Evolutionary conservation across 2,888 invertebrate species (phyloP), one percentile per base, ranked within the genome.

Genomic region (Mythimna albipuncta): DNA sequence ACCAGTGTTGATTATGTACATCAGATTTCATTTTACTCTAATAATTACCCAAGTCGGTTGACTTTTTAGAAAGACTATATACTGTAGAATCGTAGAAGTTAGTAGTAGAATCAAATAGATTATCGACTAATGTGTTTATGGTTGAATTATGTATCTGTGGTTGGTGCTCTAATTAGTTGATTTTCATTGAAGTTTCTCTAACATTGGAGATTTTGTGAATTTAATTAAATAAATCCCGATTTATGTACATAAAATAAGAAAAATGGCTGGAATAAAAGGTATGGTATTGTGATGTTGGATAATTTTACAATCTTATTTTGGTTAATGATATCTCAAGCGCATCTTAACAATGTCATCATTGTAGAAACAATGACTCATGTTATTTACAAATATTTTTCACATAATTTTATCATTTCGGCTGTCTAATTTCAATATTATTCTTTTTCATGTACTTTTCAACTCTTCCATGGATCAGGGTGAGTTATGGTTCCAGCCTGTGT

Each of bases 181-280:
- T 61, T 69, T 63, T 70, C 65, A 52, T 52, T 62, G 75, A 69
- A 80, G 78, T 80, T 79, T 70, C 65, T 55, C 35, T 41, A 55
- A 1, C 75, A 65, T 10, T 61, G 35, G 21, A 21, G 41, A 21
- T 41, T 61, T 62, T 69, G 71, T 76, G 72, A 69, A 69, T 83
- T 79, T 55, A 54, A 68, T 82, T 58, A 68, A 59, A 70, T 79
- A 66, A 64, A 72, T 66, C 63, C 64, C 73, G 64, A 2, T 26
- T 26, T 26, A 26, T 79, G 77, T 64, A 65, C 65, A 64, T 21
- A 61, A 58, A 70, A n/a, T n/a, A 78, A 64, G 10, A 57, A 91
- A 75, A 90, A 96, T 96, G 96, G 96, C 96, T 88, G 96, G 96
- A 90, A 95, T 96, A 63, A 96, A 96, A 94, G 96, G 96, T 96